Base-by-base conservation (phyloP, 37 sponge, comb jelly and placozoan species). In the Halichondria panicea region DNA sequence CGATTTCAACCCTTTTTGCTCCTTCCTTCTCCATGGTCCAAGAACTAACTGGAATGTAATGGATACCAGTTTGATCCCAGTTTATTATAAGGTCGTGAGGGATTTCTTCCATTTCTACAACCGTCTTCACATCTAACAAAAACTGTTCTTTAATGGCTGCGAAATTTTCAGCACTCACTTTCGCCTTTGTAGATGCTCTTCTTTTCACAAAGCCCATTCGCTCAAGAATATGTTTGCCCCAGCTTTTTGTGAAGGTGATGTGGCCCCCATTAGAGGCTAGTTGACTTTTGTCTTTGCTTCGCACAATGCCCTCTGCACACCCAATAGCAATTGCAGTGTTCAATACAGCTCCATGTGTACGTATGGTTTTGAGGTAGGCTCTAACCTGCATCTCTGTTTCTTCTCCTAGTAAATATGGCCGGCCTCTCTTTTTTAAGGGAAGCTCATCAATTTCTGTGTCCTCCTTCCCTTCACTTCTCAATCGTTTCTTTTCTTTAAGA, bases 31-130 rank as follows among this genome's bases (percentile, higher is more conserved):
- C 83, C 79, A 82, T 77, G 24, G 89, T 87, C 88, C 82, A 81
- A 9, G 61, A 71, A 12, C 59, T 44, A 41, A 79, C 74, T 33
- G 88, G 82, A 24, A 87, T 82, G 67, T 79, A 79, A 18, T 80
- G 70, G 21, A 87, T 71, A 24, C 74, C 88, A 35, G 82, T 87
- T 66, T 87, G 82, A 37, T 87, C 88, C 82, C 82, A 81, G 65
- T 87, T 87, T 37, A 75, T 72, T 0, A 83, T 46, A 12, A 88
- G 63, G 25, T 82, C 63, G 15, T 35, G 46, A 32, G 89, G 89
- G 24, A 88, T 88, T 37, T 88, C 89, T 48, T 82, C 89, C 64
- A 88, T 71, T 36, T 76, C 67, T 28, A 88, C 44, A 30, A 88
- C 41, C 1, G 59, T 40, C 6, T 65, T 71, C 22, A 77, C 43